A percentile compares a stretch with the other conserved stretches of the same genome.
These are phyloP conservation scores for Tragulus kanchil DNA, from an alignment of 2,113 vertebrate species.

Conservation along the genomic window DNA sequence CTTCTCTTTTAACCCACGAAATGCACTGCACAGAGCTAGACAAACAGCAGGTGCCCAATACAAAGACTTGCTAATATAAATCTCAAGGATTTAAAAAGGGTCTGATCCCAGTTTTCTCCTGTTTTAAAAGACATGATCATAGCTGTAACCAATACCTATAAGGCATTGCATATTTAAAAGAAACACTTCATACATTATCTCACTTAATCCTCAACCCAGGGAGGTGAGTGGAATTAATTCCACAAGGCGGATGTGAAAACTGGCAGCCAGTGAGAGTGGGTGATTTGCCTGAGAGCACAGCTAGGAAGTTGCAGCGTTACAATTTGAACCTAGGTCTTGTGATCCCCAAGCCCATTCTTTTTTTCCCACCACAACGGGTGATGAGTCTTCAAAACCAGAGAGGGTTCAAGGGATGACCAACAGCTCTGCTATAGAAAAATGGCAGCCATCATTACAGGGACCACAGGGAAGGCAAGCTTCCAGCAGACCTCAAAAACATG, in stretches of 20 bases:
- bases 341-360: neutral
- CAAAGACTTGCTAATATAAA: neutral
- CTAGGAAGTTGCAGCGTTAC: neutral
- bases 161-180: neutral
- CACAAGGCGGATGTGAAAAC: neutral
- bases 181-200: neutral
- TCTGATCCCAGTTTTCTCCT: neutral
- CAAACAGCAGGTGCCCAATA: neutral
- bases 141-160: neutral
- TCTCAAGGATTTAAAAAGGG: neutral
- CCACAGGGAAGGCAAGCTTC: neutral
- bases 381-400: neutral
- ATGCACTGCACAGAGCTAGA: neutral
- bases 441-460: neutral
- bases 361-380: no score
- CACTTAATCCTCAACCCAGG: neutral
- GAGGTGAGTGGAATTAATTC: neutral
- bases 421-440: neutral
- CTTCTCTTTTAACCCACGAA: constrained; percentile 9
- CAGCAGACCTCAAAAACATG: neutral
- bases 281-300: neutral
- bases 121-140: neutral
- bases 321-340: neutral
- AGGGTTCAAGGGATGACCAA: neutral
- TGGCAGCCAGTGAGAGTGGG: rapidly evolving